Conservation (phyloP, 2,113 vertebrate genomes). For the Hemicordylus capensis region DNA sequence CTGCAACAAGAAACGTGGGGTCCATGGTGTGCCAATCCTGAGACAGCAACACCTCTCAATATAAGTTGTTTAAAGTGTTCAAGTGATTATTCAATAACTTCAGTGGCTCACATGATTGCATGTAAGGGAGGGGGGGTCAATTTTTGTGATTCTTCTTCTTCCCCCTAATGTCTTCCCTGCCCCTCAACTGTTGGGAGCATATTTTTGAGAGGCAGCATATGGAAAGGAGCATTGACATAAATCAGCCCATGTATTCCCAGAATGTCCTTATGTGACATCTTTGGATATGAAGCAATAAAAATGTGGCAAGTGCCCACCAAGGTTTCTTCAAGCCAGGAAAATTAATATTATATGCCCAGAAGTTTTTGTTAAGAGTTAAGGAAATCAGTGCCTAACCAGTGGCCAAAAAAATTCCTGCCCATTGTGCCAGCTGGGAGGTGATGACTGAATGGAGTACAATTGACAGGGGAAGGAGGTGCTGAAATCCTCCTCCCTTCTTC, state of each 20-base stretch:
- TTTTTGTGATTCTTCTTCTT: no score
- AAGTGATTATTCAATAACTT: background rate
- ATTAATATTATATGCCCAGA: background rate
- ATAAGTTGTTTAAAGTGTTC: background rate
- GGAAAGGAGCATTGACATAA: no score
- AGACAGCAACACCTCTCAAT: background rate
- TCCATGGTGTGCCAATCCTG: background rate
- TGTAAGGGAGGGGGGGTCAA: no score
- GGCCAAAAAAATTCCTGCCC: background rate
- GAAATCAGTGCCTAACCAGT: background rate
- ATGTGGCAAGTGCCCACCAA: background rate
- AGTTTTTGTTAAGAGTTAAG: background rate
- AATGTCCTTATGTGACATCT: no score
- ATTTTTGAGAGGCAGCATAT: no score
- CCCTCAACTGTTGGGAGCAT: no score
- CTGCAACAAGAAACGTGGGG: background rate
- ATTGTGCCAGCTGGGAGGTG: background rate
- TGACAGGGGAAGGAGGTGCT: background rate
- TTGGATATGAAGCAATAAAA: background rate
- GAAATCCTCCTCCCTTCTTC: background rate
- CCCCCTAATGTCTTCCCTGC: no score
- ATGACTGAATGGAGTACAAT: background rate
- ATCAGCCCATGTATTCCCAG: no score
- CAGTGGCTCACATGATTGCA: no score
- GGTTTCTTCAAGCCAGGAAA: background rate